A percentile compares a stretch with the other conserved stretches of the same genome.
Conservation (phyloP, 2,888 invertebrate species). For the Lysandra bellargus region DNA sequence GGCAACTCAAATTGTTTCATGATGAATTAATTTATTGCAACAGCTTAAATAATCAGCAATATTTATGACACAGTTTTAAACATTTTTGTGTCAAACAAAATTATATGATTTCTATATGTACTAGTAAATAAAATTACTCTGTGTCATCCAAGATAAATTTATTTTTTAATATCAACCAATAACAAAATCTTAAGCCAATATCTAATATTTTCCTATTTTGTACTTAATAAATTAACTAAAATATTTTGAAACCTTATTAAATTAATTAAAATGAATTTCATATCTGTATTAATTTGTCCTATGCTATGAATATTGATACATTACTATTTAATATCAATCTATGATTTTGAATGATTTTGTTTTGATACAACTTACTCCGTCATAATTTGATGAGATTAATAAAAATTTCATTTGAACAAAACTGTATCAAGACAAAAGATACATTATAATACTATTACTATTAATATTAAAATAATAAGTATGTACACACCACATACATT, state of each 20-base stretch:
- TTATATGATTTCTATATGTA: conserved; percentile 2
- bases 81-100: background rate
- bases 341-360: conserved; percentile 3
- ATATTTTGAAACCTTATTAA: conserved; percentile 3
- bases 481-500: conserved; percentile 19
- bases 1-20: background rate
- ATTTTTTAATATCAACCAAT: conserved; percentile 32
- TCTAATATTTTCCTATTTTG: conserved; percentile 29
- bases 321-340: background rate
- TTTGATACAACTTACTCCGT: background rate
- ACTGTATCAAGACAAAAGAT: conserved; percentile 6
- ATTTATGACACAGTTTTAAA: background rate
- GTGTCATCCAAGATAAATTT: conserved; percentile 30
- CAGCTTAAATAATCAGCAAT: background rate
- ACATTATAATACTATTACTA: conserved; percentile 4
- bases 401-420: background rate
- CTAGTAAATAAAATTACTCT: conserved; percentile 29
- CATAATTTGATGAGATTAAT: background rate
- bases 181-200: conserved; percentile 26
- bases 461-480: too few species aligned
- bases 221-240: conserved; percentile 31
- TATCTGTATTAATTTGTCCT: background rate
- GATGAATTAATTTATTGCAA: background rate
- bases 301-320: background rate
- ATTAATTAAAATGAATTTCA: conserved; percentile 8